A percentile compares a stretch with the other conserved stretches of the same genome.
Conservation (phyloP, 2,113 vertebrate genomes). For the Brienomyrus longianalis region DNA sequence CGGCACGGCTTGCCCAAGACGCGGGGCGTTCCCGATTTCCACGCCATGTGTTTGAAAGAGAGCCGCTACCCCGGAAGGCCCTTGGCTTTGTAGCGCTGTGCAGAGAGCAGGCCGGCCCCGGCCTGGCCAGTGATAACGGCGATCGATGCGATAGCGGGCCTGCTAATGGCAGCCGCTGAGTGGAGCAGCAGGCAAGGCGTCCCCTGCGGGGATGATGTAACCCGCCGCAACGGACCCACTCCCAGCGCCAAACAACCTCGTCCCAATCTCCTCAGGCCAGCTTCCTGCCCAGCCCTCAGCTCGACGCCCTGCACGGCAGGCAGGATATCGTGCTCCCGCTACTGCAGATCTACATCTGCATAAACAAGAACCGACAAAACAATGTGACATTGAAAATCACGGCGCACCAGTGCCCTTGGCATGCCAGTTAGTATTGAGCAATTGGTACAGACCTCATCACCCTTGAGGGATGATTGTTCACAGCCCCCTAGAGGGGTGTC, state of each 20-base stretch:
- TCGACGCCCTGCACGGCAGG: constrained; percentile 66
- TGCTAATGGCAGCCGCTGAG: neutral
- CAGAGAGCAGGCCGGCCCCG: neutral
- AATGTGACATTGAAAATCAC: constrained; percentile 75
- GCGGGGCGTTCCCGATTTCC: neutral
- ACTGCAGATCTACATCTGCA: constrained; percentile 83
- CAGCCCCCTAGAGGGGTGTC: constrained; percentile 6
- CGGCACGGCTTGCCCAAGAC: neutral
- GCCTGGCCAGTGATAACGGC: constrained; percentile 16
- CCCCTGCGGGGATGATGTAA: constrained; percentile 56
- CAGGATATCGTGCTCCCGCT: constrained; percentile 84
- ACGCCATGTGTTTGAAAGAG: neutral
- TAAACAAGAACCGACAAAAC: constrained; percentile 82
- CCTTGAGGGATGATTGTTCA: constrained; percentile 39
- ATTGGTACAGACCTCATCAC: constrained; percentile 51
- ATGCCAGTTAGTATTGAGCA: constrained; percentile 62
- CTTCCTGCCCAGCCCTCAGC: constrained; percentile 66
- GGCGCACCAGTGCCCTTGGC: constrained; percentile 63
- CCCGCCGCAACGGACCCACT: constrained; percentile 43
- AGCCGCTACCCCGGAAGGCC: neutral
- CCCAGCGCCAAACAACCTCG: constrained; percentile 59
- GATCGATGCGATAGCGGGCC: neutral
- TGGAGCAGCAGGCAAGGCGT: neutral
- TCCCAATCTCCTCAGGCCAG: constrained; percentile 62
- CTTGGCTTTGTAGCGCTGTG: neutral